Percentiles rank a stretch among this genome's conserved stretches.
Evolutionary conservation across 2,888 invertebrate species (phyloP).

Genomic region (Ephialtes manifestator): DNA sequence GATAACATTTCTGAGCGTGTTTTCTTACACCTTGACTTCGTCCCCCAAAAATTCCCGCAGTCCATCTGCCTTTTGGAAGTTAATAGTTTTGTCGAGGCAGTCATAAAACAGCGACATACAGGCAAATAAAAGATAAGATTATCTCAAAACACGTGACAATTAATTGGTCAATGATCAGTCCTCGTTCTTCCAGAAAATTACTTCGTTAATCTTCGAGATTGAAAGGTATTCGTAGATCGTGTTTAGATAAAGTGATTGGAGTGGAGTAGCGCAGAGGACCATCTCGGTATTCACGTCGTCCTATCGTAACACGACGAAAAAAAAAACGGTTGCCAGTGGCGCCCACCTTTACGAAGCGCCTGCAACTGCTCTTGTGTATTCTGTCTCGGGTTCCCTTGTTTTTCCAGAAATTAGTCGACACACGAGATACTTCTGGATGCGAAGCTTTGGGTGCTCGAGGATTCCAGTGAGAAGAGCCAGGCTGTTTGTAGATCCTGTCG

Average conservation of each 20-base stretch:
- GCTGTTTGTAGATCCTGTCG: conserved; percentile 63
- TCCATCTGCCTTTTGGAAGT: too few relatives aligned
- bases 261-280: neutral
- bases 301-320: conserved; percentile 12
- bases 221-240: conserved; percentile 56
- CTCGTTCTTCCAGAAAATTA: conserved; percentile 33
- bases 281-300: conserved; percentile 30
- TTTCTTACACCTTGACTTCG: too few relatives aligned
- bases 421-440: conserved; percentile 34
- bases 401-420: conserved; percentile 64
- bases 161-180: conserved; percentile 25
- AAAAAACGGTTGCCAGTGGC: conserved; percentile 24
- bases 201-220: conserved; percentile 45
- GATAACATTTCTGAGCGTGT: too few relatives aligned
- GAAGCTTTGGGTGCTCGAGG: conserved; percentile 44
- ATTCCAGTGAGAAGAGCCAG: conserved; percentile 44
- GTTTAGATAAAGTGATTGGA: conserved; percentile 47
- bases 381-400: conserved; percentile 50
- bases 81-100: neutral
- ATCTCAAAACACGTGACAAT: conserved; percentile 22
- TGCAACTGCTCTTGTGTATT: conserved; percentile 20
- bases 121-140: neutral
- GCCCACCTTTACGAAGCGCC: conserved; percentile 9
- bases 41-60: too few relatives aligned
- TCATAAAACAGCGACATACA: neutral